These are phyloP conservation scores for Synanthedon myopaeformis DNA, from an alignment of 2,888 invertebrate genomes.

Conservation along the genomic window DNA sequence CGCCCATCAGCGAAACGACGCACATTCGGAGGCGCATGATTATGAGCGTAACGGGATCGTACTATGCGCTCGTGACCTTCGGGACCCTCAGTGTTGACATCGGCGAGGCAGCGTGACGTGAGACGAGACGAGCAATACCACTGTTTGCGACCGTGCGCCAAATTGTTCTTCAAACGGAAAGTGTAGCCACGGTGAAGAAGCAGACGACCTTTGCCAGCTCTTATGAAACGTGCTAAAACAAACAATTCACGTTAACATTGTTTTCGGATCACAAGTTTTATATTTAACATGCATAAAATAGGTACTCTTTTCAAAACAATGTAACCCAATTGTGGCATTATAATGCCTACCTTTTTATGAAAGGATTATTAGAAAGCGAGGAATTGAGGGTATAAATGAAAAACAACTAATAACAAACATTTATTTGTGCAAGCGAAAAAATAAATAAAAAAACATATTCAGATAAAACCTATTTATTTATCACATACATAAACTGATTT, in stretches of 20 bases:
- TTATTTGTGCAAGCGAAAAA: constrained; percentile 3
- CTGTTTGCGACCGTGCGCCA: constrained; percentile 65
- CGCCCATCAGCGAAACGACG: constrained; percentile 63
- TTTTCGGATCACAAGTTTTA: neutral
- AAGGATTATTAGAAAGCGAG: too few relatives aligned
- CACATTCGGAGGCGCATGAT: constrained; percentile 63
- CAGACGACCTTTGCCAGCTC: constrained; percentile 59
- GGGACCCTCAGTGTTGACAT: constrained; percentile 64
- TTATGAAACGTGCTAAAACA: constrained; percentile 57
- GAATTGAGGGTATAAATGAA: too few relatives aligned
- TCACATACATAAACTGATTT: constrained; percentile 7
- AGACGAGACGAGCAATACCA: constrained; percentile 65
- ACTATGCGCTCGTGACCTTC: constrained; percentile 64
- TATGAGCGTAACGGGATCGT: constrained; percentile 60
- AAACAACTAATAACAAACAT: too few relatives aligned
- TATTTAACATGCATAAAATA: neutral
- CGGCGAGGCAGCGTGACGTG: constrained; percentile 60
- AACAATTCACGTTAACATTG: too few relatives aligned
- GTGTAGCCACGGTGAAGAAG: constrained; percentile 62
- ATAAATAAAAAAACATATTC: constrained; percentile 6
- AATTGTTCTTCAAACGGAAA: constrained; percentile 61
- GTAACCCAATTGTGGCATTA: too few relatives aligned
- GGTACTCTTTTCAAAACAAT: too few relatives aligned
- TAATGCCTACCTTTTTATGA: too few relatives aligned
- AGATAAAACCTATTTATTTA: constrained; percentile 9